A percentile compares a stretch with the other conserved stretches of the same genome.
phyloP scores from a whole-genome alignment of 2,888 invertebrate species.

The Meandrusa payeni region DNA sequence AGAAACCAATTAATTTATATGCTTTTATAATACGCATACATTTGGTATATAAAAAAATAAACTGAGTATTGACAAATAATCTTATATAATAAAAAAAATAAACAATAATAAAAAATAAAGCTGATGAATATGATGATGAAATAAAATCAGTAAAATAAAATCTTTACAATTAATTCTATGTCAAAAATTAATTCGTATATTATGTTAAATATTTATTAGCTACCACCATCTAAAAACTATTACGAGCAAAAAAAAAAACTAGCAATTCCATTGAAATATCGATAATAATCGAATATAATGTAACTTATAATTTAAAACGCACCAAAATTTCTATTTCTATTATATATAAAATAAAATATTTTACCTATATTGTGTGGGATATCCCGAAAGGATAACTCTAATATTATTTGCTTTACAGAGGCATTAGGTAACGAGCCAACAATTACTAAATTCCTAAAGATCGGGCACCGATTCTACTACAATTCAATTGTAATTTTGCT shows the following conservation, averaged over 20 bases:
- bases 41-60: no score
- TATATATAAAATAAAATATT: not conserved
- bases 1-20: no score
- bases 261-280: constrained; percentile 16
- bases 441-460: no score
- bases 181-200: not conserved
- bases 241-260: constrained; percentile 12
- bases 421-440: no score
- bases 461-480: no score
- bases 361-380: not conserved
- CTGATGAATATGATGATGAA: constrained; percentile 32
- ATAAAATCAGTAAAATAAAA: constrained; percentile 17
- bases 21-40: no score
- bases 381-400: no score
- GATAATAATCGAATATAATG: not conserved
- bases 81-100: constrained; percentile 24
- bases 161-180: constrained; percentile 6
- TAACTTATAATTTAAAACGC: not conserved
- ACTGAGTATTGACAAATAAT: constrained; percentile 14
- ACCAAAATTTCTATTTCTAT: constrained; percentile 8
- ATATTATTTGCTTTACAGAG: no score
- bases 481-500: no score
- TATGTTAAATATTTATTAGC: constrained; percentile 17
- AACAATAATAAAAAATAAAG: constrained; percentile 32
- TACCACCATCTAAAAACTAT: constrained; percentile 24